Conservation (phyloP, 2,113 vertebrate genomes). For the Ranitomeya imitator region DNA sequence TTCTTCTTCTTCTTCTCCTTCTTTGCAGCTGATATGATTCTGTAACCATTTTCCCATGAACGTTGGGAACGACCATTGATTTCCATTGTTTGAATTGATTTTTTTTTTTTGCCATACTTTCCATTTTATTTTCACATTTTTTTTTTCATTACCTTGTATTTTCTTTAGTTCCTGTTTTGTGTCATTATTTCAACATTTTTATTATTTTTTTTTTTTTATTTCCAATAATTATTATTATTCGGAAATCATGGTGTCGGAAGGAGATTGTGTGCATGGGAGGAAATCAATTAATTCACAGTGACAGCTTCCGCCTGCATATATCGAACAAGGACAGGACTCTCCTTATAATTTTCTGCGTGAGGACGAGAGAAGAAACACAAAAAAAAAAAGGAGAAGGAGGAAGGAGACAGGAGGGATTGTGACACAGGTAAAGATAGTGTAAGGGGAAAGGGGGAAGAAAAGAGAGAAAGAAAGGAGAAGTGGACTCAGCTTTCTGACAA, state of each 20-base stretch:
- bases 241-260: constrained; percentile 46
- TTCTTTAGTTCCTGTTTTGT: constrained; percentile 31
- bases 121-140: not conserved
- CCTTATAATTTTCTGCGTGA: constrained; percentile 61
- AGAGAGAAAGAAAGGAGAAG: constrained; percentile 30
- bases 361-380: constrained; percentile 51
- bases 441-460: constrained; percentile 2
- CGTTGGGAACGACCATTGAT: constrained; percentile 24
- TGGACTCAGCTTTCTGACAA: constrained; percentile 51
- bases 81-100: constrained; percentile 18
- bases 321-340: constrained; percentile 56
- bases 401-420: constrained; percentile 5
- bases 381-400: not conserved
- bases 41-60: not conserved
- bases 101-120: constrained; percentile 18
- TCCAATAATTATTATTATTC: constrained; percentile 5
- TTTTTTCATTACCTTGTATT: constrained; percentile 9
- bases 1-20: constrained; percentile 23
- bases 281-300: constrained; percentile 61
- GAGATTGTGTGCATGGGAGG: constrained; percentile 45
- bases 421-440: not conserved
- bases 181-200: constrained; percentile 13
- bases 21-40: constrained; percentile 3
- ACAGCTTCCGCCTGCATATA: constrained; percentile 61
- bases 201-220: not conserved